Base-by-base conservation (phyloP, 2,113 vertebrate genomes). In the Aegithalos caudatus region DNA sequence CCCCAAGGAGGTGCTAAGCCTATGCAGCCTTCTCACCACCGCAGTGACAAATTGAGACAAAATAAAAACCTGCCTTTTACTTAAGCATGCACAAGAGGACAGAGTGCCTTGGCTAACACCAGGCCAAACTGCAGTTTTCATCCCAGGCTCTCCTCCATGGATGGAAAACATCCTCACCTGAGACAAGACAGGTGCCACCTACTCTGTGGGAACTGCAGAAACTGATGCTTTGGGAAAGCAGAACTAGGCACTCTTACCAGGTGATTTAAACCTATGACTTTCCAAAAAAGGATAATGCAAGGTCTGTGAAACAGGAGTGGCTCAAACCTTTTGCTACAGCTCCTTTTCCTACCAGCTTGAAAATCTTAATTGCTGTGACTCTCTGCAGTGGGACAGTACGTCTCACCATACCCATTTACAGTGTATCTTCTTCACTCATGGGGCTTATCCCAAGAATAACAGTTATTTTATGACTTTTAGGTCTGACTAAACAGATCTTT, bases 71-170 rank as follows among this genome's bases (percentile, higher is more conserved):
- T 64, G 37, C 25, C n/a, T 58, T 35, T 58, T 44, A 70, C 14
- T 69, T 29, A 17, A 56, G 33, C 11, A 4, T 16, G 9, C n/a
- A 38, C 16, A 4, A 44, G 4, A 28, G 38, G 27, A 12, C 47
- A 4, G 3, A 6, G 28, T 38, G 19, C 31, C 62, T 64, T 48
- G 15, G 6, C 33, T 50, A 35, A 44, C 8, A 21, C 38, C 35
- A 13, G 29, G 12, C 24, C 28, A 40, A 51, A 57, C 7, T 35
- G 18, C 5, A 14, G 38, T 37, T 80, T 50, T 35, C 62, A 44
- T 19, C 53, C 22, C 0, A 0, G 38, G 16, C 37, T 42, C 69
- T 83, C 12, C 44, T 53, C 47, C 42, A 29, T 0, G 1, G 60
- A 18, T 22, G 50, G 0, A 4, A 65, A 38, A 11, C 12, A 8